Conservation (phyloP, 2,113 vertebrate species). For the Elephas maximus region DNA sequence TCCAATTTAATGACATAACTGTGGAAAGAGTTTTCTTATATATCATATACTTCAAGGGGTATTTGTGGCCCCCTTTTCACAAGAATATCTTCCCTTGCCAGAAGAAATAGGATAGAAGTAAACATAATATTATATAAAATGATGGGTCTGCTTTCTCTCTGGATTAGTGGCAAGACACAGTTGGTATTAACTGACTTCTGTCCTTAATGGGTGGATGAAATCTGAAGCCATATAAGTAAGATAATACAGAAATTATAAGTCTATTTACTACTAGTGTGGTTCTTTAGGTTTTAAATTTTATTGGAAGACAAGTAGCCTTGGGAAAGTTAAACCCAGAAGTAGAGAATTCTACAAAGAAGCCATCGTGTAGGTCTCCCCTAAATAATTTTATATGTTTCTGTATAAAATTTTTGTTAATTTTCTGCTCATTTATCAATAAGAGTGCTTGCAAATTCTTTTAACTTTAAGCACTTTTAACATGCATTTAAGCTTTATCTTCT, state of each 20-base stretch:
- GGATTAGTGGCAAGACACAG: constrained; percentile 34
- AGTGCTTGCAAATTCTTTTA: constrained; percentile 42
- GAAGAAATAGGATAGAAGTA: constrained; percentile 37
- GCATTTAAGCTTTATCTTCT: neutral
- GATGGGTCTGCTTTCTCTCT: constrained; percentile 35
- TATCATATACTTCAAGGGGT: neutral
- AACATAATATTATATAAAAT: constrained; percentile 59
- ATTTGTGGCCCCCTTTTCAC: constrained; percentile 17
- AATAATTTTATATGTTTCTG: neutral
- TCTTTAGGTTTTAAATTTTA: constrained; percentile 54
- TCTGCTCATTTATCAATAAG: neutral
- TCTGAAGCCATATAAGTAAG: constrained; percentile 19
- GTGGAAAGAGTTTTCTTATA: neutral
- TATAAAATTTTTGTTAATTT: neutral
- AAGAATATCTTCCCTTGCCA: constrained; percentile 61
- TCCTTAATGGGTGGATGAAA: constrained; percentile 48
- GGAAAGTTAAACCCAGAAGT: constrained; percentile 38
- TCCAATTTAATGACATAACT: constrained; percentile 36
- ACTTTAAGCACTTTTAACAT: constrained; percentile 32
- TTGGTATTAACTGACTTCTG: constrained; percentile 55
- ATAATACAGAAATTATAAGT: constrained; percentile 41
- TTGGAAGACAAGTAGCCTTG: neutral
- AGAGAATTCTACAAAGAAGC: neutral
- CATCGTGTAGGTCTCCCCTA: neutral
- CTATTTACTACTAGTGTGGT: neutral